phyloP scores from a whole-genome alignment of 2,888 invertebrate genomes.

The Drosophila algonquin region DNA sequence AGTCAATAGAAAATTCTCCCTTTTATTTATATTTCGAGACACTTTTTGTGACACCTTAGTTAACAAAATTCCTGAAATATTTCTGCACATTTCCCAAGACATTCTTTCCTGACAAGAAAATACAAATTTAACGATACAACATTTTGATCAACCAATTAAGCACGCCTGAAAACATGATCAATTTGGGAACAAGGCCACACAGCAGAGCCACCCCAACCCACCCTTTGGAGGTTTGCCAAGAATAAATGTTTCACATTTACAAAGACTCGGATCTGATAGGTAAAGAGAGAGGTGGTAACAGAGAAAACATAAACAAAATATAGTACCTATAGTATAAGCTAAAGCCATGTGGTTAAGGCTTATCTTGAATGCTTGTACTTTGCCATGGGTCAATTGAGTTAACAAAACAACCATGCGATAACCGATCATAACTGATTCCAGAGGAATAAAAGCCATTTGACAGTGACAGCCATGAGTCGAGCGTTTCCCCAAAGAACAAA shows the following conservation, averaged over 20 bases:
- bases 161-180: slow-evolving; percentile 31
- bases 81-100: slow-evolving; percentile 3
- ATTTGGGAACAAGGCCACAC: slow-evolving; percentile 42
- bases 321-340: neutral
- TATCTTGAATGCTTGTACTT: neutral
- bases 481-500: neutral
- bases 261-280: slow-evolving; percentile 1
- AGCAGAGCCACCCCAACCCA: neutral
- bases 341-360: neutral
- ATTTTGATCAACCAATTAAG: slow-evolving; percentile 26
- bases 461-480: neutral
- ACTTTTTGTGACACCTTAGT: slow-evolving; percentile 3
- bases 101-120: neutral
- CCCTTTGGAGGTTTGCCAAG: slow-evolving; percentile 30
- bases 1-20: neutral
- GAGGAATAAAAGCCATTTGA: neutral
- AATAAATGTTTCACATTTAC: slow-evolving; percentile 17
- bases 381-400: neutral
- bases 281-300: neutral
- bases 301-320: neutral
- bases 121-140: slow-evolving; percentile 19
- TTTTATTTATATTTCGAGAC: slow-evolving; percentile 5
- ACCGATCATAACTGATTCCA: neutral
- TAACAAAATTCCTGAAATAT: slow-evolving; percentile 21
- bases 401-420: neutral